Evolutionary conservation across 2,888 invertebrate species (phyloP).

Genomic region (Spodoptera littoralis): DNA sequence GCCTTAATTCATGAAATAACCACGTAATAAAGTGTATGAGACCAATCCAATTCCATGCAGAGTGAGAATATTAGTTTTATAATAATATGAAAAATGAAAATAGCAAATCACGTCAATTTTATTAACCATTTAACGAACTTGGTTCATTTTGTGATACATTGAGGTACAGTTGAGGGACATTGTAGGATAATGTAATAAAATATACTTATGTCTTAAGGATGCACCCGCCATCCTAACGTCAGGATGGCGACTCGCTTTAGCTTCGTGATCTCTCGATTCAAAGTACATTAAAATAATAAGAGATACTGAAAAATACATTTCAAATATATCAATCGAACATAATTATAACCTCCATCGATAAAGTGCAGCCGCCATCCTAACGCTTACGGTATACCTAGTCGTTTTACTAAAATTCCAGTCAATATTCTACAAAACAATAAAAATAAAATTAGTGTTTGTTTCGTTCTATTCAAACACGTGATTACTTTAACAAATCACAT

Average conservation of each 20-base stretch:
- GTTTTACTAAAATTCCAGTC: conserved; percentile 39
- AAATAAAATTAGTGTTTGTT: conserved; percentile 34
- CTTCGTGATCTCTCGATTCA: conserved; percentile 20
- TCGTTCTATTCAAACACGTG: conserved; percentile 35
- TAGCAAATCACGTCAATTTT: conserved; percentile 45
- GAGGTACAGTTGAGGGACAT: conserved; percentile 26
- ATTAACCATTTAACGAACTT: conserved; percentile 27
- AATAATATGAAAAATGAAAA: conserved; percentile 34
- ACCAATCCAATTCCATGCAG: conserved; percentile 6
- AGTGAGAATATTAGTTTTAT: not conserved
- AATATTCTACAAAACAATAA: conserved; percentile 39
- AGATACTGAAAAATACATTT: conserved; percentile 21
- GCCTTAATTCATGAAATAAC: no score
- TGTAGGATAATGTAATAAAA: conserved; percentile 29
- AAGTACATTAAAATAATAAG: conserved; percentile 27
- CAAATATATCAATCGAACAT: conserved; percentile 17
- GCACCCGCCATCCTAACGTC: conserved; percentile 42
- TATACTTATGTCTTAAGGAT: conserved; percentile 46
- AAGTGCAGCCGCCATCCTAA: conserved; percentile 41
- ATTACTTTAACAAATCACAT: conserved; percentile 37
- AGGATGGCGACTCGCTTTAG: conserved; percentile 28
- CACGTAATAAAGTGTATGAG: not conserved
- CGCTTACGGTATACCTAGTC: conserved; percentile 23
- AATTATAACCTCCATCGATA: conserved; percentile 26
- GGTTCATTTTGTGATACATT: conserved; percentile 34